These are phyloP conservation scores for Drosophila cardini DNA, from an alignment of 1,140 invertebrate species.

Conservation along the genomic window DNA sequence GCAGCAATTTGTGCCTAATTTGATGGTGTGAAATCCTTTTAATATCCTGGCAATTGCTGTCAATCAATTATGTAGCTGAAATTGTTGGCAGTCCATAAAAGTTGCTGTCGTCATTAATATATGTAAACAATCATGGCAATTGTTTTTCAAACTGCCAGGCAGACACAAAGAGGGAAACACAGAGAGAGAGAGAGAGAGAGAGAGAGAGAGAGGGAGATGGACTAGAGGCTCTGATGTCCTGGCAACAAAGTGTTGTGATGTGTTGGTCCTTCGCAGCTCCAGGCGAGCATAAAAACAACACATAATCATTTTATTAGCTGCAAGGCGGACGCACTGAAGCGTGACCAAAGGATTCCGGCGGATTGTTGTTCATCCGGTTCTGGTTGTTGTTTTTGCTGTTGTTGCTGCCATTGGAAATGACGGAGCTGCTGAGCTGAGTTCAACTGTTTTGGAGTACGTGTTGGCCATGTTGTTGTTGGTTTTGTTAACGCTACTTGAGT, in stretches of 20 bases:
- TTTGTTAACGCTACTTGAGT: slow-evolving; percentile 65
- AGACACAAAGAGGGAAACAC: slow-evolving; percentile 16
- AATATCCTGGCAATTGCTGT: slow-evolving; percentile 42
- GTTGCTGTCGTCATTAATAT: slow-evolving; percentile 77
- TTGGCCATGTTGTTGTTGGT: slow-evolving; percentile 48
- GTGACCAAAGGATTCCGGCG: slow-evolving; percentile 56
- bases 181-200: not conserved
- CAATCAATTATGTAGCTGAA: slow-evolving; percentile 64
- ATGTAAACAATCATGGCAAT: slow-evolving; percentile 76
- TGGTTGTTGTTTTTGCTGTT: slow-evolving; percentile 1
- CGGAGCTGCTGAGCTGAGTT: slow-evolving; percentile 24
- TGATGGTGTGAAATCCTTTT: slow-evolving; percentile 24
- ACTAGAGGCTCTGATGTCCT: slow-evolving; percentile 4
- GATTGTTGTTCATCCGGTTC: slow-evolving; percentile 65
- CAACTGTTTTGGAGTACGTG: slow-evolving; percentile 48
- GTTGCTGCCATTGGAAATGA: slow-evolving; percentile 47
- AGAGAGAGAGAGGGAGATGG: not conserved
- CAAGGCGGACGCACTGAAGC: slow-evolving; percentile 64
- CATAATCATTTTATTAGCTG: slow-evolving; percentile 82
- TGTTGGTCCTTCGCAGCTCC: not conserved
- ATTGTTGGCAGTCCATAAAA: slow-evolving; percentile 66
- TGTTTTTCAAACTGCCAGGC: slow-evolving; percentile 55
- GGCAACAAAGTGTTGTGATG: slow-evolving; percentile 6
- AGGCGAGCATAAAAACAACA: slow-evolving; percentile 76
- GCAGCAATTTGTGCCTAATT: slow-evolving; percentile 33